Evolutionary conservation across 2,888 invertebrate genomes (phyloP).

Genomic region (Ophion ellenae): DNA sequence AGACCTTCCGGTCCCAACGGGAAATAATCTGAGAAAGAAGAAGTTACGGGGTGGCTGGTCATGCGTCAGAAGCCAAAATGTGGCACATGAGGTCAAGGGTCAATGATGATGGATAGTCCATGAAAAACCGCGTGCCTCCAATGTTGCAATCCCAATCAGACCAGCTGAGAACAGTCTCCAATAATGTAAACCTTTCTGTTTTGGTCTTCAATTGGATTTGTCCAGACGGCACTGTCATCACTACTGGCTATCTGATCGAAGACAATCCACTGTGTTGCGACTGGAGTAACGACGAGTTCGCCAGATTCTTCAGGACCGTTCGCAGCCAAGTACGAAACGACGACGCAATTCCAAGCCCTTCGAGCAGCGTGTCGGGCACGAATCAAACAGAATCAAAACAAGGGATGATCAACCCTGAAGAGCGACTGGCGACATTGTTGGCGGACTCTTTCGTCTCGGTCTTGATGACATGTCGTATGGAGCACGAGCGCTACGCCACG

Average conservation of each 20-base stretch:
- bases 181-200: not conserved
- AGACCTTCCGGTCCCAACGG: too few relatives aligned
- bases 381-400: constrained; percentile 61
- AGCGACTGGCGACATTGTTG: constrained; percentile 70
- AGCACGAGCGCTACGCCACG: constrained; percentile 86
- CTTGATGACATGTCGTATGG: constrained; percentile 79
- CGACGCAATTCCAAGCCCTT: constrained; percentile 37
- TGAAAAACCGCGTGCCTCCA: too few relatives aligned
- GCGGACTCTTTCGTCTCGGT: constrained; percentile 78
- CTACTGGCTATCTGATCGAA: constrained; percentile 74
- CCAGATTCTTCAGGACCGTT: constrained; percentile 67
- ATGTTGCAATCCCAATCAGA: too few relatives aligned
- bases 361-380: constrained; percentile 20
- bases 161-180: too few relatives aligned
- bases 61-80: too few relatives aligned
- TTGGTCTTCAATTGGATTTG: constrained; percentile 9
- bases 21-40: too few relatives aligned
- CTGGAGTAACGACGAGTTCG: constrained; percentile 77
- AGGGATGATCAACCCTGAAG: constrained; percentile 35
- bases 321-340: constrained; percentile 17
- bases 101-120: too few relatives aligned
- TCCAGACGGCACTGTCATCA: constrained; percentile 79
- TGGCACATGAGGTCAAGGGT: too few relatives aligned
- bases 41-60: too few relatives aligned
- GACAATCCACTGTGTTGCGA: constrained; percentile 74